Percentiles rank a stretch among this genome's conserved stretches.
phyloP scores from a whole-genome alignment of 2,113 vertebrate species.

The Lophochroa leadbeateri region DNA sequence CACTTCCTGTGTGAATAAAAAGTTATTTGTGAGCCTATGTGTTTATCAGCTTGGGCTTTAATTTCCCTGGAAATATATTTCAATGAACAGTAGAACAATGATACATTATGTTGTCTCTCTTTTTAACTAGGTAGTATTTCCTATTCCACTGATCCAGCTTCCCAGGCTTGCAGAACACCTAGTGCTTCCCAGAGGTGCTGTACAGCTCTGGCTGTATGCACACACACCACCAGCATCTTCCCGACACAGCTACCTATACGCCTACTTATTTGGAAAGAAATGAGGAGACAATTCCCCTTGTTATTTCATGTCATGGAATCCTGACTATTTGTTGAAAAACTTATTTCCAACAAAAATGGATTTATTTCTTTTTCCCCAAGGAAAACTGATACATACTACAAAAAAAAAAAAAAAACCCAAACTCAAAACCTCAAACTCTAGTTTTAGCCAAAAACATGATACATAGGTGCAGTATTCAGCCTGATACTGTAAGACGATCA shows the following conservation, averaged over 20 bases:
- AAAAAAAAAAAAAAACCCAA: not conserved
- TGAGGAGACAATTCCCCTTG: not conserved
- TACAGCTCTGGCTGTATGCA: not conserved
- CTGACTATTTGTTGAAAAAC: not conserved
- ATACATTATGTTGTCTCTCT: not conserved
- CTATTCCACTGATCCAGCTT: not conserved
- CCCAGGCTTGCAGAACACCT: not conserved
- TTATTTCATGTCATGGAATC: not conserved
- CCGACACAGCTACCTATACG: fast-evolving
- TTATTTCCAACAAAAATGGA: not conserved
- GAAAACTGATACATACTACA: not conserved
- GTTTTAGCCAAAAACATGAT: not conserved
- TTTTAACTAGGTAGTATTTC: not conserved
- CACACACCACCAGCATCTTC: not conserved
- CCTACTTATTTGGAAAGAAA: not conserved
- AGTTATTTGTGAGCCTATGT: not conserved
- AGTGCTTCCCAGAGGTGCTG: not conserved
- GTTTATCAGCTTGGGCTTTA: not conserved
- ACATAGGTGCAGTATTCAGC: not conserved
- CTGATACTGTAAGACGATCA: not conserved
- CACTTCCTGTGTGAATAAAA: not conserved
- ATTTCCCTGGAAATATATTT: not conserved
- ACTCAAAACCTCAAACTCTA: not conserved
- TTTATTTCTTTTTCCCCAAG: not conserved
- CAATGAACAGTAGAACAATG: not conserved